Evolutionary conservation across 2,888 invertebrate species (phyloP), one percentile per base, ranked within the genome.

Genomic region (Melieria omissa): DNA sequence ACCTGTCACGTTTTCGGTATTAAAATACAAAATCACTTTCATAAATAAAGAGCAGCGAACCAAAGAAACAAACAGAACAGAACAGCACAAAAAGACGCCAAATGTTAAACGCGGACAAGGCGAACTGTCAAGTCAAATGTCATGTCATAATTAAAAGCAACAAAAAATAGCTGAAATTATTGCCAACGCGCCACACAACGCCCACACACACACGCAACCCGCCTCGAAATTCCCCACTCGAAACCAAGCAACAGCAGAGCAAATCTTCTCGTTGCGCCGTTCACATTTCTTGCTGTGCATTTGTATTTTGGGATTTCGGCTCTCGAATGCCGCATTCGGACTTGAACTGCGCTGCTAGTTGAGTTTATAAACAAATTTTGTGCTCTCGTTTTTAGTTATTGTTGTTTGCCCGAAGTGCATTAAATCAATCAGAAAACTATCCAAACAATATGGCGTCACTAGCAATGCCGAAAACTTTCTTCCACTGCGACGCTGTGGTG

Each of bases 121-220:
- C 29, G 29, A 29, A 29, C 29, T 29, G 29, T 29, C 83, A 81
- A 74, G 78, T 76, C 71, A 58, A 71, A 75, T 68, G 77, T 80
- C 82, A 80, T 82, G 81, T 82, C 81, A 82, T 81, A 82, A 82
- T 79, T 81, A 81, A 81, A 77, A 70, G n/a, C 42, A 58, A n/a
- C 61, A 61, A 45, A 4, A 45, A 41, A n/a, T 45, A 14, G 47
- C 10, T 46, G 10, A 62, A 47, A 46, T 7, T 46, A 12, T 16
- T 62, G 29, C 63, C 63, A 29, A 41, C 63, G 29, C 63, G 42
- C 9, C 10, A 3, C 63, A 63, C 29, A 63, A 12, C 49, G 47
- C 49, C 47, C 49, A 63, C 49, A 41, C 47, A 29, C 9, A 12
- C 6, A 47, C 29, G 41, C 29, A 63, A 10, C 46, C n/a, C 47